Conservation (phyloP, 2,888 invertebrate species). For the Cabera pusaria region DNA sequence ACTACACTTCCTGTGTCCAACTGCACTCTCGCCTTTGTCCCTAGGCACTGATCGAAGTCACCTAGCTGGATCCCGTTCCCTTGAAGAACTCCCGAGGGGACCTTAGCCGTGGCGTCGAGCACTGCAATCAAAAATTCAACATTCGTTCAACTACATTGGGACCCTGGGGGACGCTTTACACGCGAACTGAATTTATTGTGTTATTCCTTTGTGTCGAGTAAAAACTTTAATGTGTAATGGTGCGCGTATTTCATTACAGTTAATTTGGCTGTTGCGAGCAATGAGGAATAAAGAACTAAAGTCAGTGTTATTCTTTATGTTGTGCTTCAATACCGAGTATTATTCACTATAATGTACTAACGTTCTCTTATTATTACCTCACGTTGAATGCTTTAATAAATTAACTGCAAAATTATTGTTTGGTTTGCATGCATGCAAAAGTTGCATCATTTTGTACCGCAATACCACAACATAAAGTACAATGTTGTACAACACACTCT, state of each 20-base stretch:
- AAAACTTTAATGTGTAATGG: slow-evolving; percentile 15
- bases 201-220: slow-evolving; percentile 29
- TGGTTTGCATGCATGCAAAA: no score
- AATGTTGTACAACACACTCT: no score
- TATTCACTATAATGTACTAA: no score
- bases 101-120: slow-evolving; percentile 88
- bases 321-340: no score
- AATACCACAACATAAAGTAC: no score
- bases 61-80: slow-evolving; percentile 89
- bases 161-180: slow-evolving; percentile 40
- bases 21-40: slow-evolving; percentile 83
- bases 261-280: no score
- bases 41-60: slow-evolving; percentile 87
- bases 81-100: slow-evolving; percentile 86
- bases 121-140: slow-evolving; percentile 80
- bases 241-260: slow-evolving; percentile 9
- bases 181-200: slow-evolving; percentile 28
- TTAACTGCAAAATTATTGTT: no score
- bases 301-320: no score
- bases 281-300: no score
- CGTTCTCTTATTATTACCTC: no score
- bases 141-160: slow-evolving; percentile 41
- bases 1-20: slow-evolving; percentile 83
- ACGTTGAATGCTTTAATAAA: no score
- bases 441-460: no score